A percentile compares a stretch with the other conserved stretches of the same genome.
Evolutionary conservation across 2,888 invertebrate species (phyloP).

Genomic region (Allygus modestus): DNA sequence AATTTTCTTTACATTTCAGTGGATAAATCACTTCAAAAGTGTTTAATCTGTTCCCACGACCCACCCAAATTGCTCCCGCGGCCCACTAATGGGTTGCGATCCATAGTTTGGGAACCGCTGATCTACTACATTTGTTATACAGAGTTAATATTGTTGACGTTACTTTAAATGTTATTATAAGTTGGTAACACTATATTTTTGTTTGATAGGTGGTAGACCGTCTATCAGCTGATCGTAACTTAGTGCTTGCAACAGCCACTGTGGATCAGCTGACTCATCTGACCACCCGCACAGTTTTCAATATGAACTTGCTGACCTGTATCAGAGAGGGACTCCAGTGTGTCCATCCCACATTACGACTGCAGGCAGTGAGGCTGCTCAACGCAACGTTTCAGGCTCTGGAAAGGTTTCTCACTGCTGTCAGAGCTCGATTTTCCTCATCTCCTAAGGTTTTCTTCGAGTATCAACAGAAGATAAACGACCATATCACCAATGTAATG

Average conservation of each 20-base stretch:
- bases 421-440: slow-evolving; percentile 13
- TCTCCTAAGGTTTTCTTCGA: slow-evolving; percentile 17
- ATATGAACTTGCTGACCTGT: slow-evolving; percentile 42
- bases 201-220: slow-evolving; percentile 39
- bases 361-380: slow-evolving; percentile 23
- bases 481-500: slow-evolving; percentile 38
- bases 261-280: slow-evolving; percentile 44
- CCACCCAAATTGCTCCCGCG: too few species aligned
- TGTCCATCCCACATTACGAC: slow-evolving; percentile 37
- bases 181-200: neutral
- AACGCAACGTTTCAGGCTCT: slow-evolving; percentile 24
- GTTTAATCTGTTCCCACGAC: too few species aligned
- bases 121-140: too few species aligned
- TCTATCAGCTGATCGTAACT: slow-evolving; percentile 14
- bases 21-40: too few species aligned
- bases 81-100: too few species aligned
- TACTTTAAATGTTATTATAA: neutral
- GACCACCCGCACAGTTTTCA: slow-evolving; percentile 34
- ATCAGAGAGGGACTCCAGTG: neutral
- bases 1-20: too few species aligned
- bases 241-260: neutral
- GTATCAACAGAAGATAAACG: slow-evolving; percentile 32
- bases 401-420: neutral
- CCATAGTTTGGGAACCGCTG: too few species aligned
- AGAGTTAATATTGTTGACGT: too few species aligned